Evolutionary conservation across 92 coral and sea anemone species (phyloP).

Genomic region (Epizoanthus ramosus): DNA sequence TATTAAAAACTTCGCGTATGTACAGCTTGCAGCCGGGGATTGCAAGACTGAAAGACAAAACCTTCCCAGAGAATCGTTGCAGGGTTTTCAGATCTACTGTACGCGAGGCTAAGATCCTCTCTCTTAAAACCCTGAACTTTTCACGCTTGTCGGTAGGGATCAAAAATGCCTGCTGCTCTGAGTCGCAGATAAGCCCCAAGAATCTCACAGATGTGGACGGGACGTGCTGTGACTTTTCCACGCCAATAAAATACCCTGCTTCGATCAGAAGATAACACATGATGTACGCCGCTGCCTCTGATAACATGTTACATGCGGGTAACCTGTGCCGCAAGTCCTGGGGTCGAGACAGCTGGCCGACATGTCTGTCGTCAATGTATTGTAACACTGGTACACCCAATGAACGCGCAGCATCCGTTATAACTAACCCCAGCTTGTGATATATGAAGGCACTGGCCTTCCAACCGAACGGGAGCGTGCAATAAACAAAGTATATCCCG

Average conservation of each 20-base stretch:
- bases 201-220: slow-evolving; percentile 46
- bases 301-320: neutral
- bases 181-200: slow-evolving; percentile 48
- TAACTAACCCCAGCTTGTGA: slow-evolving; percentile 39
- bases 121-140: slow-evolving; percentile 29
- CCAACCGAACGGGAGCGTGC: slow-evolving; percentile 50
- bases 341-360: neutral
- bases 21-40: slow-evolving; percentile 52
- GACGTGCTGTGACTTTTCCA: slow-evolving; percentile 27
- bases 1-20: neutral
- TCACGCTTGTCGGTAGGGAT: slow-evolving; percentile 46
- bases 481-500: slow-evolving; percentile 18
- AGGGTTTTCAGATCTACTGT: slow-evolving; percentile 37
- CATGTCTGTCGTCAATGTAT: slow-evolving; percentile 48
- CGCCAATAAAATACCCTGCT: slow-evolving; percentile 46
- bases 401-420: slow-evolving; percentile 45
- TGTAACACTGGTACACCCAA: slow-evolving; percentile 52
- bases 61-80: slow-evolving; percentile 52
- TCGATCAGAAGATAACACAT: slow-evolving; percentile 54
- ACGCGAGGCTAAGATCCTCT: slow-evolving; percentile 8
- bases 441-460: slow-evolving; percentile 51
- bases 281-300: slow-evolving; percentile 56
- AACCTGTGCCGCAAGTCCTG: neutral
- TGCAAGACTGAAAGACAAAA: slow-evolving; percentile 50
- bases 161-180: slow-evolving; percentile 50